Evolutionary conservation across 92 coral and sea anemone genomes (phyloP).

Genomic region (Paragorgia papillata): DNA sequence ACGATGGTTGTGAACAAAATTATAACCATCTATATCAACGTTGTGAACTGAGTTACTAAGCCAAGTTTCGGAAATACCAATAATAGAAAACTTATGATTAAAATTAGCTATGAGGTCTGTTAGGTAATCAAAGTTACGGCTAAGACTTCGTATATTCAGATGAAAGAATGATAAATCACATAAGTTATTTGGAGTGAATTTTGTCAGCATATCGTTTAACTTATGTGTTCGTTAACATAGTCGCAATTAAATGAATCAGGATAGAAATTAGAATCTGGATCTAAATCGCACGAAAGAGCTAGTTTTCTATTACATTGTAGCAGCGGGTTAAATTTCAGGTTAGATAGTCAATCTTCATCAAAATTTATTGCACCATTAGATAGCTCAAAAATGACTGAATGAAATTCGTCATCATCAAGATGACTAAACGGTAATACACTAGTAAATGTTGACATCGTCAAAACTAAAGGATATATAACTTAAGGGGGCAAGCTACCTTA

Average conservation of each 20-base stretch:
- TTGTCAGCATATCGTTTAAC: neutral
- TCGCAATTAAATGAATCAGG: constrained; percentile 4
- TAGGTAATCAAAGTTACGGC: constrained; percentile 43
- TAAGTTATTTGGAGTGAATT: neutral
- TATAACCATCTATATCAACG: constrained; percentile 50
- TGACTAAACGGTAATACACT: neutral
- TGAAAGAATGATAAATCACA: constrained; percentile 4
- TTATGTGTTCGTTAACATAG: neutral
- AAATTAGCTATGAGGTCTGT: constrained; percentile 33
- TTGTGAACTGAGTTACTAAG: constrained; percentile 35
- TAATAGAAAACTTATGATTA: constrained; percentile 45
- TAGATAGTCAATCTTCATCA: neutral
- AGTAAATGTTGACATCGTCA: neutral
- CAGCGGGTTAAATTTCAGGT: constrained; percentile 4
- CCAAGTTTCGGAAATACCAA: constrained; percentile 59
- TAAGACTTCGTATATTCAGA: constrained; percentile 41
- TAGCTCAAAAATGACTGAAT: neutral
- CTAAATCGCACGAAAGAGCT: constrained; percentile 16
- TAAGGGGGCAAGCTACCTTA: too few relatives aligned
- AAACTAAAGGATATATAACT: too few relatives aligned
- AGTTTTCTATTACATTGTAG: neutral
- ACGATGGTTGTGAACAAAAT: constrained; percentile 56
- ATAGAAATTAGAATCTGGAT: constrained; percentile 20
- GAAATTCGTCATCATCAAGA: constrained; percentile 18
- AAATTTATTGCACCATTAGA: neutral